phyloP scores from a whole-genome alignment of 2,113 vertebrate species.

The Aegotheles bennettii region DNA sequence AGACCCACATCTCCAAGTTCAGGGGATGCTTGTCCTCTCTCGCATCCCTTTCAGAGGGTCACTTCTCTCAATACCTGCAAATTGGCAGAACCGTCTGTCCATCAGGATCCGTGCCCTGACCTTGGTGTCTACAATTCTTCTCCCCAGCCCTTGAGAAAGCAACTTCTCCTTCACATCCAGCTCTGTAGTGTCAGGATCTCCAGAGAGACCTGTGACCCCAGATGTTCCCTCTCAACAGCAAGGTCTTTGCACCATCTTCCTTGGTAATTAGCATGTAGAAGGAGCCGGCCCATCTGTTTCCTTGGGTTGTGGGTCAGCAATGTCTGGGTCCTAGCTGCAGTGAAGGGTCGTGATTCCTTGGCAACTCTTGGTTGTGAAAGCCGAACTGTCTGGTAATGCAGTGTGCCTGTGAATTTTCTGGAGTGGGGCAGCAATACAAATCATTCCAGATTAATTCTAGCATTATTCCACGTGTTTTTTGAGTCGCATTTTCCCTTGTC shows the following conservation, averaged over 20 bases:
- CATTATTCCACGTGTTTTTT: accelerated
- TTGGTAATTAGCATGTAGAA: neutral
- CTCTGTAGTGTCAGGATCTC: neutral
- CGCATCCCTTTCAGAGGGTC: neutral
- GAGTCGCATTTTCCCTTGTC: accelerated
- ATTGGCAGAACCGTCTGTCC: neutral
- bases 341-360: neutral
- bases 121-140: neutral
- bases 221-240: neutral
- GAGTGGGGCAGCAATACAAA: neutral
- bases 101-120: neutral
- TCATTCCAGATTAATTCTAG: neutral
- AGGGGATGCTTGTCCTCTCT: neutral
- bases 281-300: neutral
- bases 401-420: accelerated
- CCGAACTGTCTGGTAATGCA: neutral
- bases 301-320: neutral
- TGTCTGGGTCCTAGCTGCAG: neutral
- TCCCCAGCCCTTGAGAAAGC: neutral
- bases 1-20: neutral
- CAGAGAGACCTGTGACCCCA: neutral
- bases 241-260: neutral
- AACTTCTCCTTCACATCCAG: neutral
- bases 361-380: neutral
- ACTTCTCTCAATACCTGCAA: neutral